Evolutionary conservation across 2,888 invertebrate genomes (phyloP), one percentile per base, ranked within the genome.

Genomic region (Noctua janthe): DNA sequence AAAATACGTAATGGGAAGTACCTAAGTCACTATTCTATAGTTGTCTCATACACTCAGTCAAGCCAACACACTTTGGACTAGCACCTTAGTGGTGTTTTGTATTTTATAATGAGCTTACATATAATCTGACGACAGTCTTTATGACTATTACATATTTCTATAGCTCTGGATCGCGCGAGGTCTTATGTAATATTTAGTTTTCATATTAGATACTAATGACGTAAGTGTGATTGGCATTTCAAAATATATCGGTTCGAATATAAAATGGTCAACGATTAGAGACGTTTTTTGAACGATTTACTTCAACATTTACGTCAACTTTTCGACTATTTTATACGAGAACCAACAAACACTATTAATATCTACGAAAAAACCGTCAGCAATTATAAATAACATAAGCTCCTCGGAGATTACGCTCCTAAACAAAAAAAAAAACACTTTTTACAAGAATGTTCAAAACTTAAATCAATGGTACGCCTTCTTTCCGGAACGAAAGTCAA

Each of bases 321-420:
- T 72, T 70, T 67, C 39, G 54, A 73, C 66, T 20, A 83, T 71
- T 71, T 51, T 43, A 77, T 56, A 78, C 17, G 49, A 83, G n/a
- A 78, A 59, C 43, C 20, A 62, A 39, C 4, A 49, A 39, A 54
- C 5, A 17, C 39, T 88, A 56, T 54, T 64, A 51, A 73, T 29
- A 23, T 23, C 5, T 85, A 80, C 29, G 8, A 43, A 78, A 15
- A 51, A 71, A 71, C 51, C 13, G 35, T 69, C 73, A 78, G 74
- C 75, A 64, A 72, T 56, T 43, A 73, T 54, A 81, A 74, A 76
- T 51, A 84, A 76, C 56, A 76, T 39, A 71, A 85, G 67, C 67
- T 81, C 76, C 74, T 5, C 1, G 71, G 78, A 86, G 86, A 86
- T 88, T 86, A 74, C 86, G 73, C 88, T 85, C 88, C 77, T 17